phyloP scores from a whole-genome alignment of 2,113 vertebrate genomes.

The Oreochromis niloticus region DNA sequence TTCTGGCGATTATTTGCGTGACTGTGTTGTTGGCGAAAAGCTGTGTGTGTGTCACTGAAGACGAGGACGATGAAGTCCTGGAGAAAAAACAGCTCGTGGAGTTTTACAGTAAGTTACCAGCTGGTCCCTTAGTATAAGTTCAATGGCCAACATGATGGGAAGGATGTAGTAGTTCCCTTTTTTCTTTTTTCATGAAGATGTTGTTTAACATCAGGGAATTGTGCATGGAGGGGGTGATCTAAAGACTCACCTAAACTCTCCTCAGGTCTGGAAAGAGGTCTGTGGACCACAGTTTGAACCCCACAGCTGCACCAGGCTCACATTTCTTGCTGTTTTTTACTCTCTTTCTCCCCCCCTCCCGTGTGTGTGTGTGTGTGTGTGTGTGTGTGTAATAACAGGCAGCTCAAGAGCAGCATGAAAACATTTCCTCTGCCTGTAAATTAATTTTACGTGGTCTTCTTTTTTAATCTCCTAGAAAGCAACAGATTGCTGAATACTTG shows the following conservation, averaged over 20 bases:
- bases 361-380: not conserved
- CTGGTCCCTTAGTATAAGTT: not conserved
- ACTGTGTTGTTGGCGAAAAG: slow-evolving; percentile 26
- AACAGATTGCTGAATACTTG: not conserved
- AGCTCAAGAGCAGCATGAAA: not conserved
- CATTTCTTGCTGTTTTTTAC: not conserved
- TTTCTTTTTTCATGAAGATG: not conserved
- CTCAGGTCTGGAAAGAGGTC: not conserved
- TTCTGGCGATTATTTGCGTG: slow-evolving; percentile 27
- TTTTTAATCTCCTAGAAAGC: not conserved
- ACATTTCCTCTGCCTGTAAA: not conserved
- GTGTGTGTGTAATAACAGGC: not conserved
- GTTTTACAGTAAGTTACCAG: slow-evolving; percentile 68
- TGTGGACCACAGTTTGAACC: not conserved
- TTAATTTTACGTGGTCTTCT: not conserved
- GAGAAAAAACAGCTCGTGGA: slow-evolving; percentile 52
- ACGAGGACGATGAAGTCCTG: slow-evolving; percentile 52
- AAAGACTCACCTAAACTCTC: not conserved
- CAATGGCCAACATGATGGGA: not conserved
- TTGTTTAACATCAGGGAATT: not conserved
- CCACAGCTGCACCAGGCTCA: not conserved
- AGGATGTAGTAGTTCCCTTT: not conserved
- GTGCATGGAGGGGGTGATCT: not conserved
- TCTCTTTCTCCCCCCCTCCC: too few species aligned
- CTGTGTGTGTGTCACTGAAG: slow-evolving; percentile 37